A percentile compares a stretch with the other conserved stretches of the same genome.
phyloP scores from a whole-genome alignment of 92 coral and sea anemone genomes.

The Porites rus region DNA sequence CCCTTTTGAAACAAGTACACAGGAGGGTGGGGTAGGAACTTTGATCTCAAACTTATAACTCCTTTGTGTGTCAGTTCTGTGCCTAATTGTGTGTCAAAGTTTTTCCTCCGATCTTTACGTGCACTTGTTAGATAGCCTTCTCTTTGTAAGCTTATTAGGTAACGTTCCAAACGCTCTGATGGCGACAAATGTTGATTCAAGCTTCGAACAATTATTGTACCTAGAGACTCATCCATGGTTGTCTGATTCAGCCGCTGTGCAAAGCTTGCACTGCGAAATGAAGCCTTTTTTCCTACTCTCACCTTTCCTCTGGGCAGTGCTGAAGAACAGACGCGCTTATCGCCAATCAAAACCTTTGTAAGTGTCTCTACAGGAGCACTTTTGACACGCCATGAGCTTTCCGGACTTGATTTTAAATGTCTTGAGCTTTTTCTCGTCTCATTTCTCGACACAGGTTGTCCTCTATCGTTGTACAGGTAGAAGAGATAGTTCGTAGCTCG shows the following conservation, averaged over 20 bases:
- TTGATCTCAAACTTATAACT: conserved; percentile 31
- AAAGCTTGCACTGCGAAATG: conserved; percentile 13
- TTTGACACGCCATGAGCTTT: conserved; percentile 13
- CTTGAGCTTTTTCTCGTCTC: not conserved
- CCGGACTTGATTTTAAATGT: not conserved
- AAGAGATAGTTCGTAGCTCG: conserved; percentile 69
- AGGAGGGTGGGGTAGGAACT: conserved; percentile 54
- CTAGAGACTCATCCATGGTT: conserved; percentile 6
- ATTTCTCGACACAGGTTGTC: not conserved
- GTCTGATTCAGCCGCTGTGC: conserved; percentile 1
- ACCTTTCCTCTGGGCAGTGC: not conserved
- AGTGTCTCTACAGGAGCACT: not conserved
- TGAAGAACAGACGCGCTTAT: not conserved
- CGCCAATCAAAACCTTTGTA: too few species aligned
- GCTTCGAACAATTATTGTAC: conserved; percentile 17
- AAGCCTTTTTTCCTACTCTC: not conserved
- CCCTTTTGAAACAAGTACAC: conserved; percentile 52
- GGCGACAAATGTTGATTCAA: conserved; percentile 33
- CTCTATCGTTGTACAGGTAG: conserved; percentile 45
- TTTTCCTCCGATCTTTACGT: conserved; percentile 1
- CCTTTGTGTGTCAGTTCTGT: conserved; percentile 27
- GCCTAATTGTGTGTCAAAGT: not conserved
- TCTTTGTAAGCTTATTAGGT: conserved; percentile 20
- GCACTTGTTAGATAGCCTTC: conserved; percentile 37
- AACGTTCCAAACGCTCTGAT: conserved; percentile 30